phyloP scores from a whole-genome alignment of 2,888 invertebrate genomes.

The Lithosia quadra region DNA sequence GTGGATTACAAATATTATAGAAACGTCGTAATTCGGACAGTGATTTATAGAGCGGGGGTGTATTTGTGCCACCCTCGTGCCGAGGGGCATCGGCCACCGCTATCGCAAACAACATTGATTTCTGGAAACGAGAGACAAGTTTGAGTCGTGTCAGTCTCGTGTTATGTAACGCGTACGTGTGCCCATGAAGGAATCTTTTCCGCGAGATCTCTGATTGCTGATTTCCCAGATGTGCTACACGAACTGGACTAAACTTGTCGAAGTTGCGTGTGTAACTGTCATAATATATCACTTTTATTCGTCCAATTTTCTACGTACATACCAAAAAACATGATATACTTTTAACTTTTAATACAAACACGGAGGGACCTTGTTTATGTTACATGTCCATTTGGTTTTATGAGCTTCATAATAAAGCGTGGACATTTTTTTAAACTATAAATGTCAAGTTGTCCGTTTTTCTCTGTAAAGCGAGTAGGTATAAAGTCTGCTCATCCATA shows the following conservation, averaged over 20 bases:
- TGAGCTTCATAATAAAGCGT: slow-evolving; percentile 49
- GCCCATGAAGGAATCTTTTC: slow-evolving; percentile 31
- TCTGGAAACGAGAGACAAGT: slow-evolving; percentile 77
- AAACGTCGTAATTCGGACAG: slow-evolving; percentile 85
- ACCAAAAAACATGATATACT: slow-evolving; percentile 34
- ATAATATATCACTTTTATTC: slow-evolving; percentile 34
- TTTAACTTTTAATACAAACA: slow-evolving; percentile 35
- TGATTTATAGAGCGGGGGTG: slow-evolving; percentile 86
- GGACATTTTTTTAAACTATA: slow-evolving; percentile 43
- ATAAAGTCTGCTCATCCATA: slow-evolving; percentile 61
- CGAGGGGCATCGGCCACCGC: slow-evolving; percentile 70
- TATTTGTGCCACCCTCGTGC: slow-evolving; percentile 78
- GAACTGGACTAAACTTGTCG: slow-evolving; percentile 30
- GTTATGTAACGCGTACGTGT: slow-evolving; percentile 37
- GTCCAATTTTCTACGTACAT: slow-evolving; percentile 42
- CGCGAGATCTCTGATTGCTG: slow-evolving; percentile 36
- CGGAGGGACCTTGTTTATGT: slow-evolving; percentile 35
- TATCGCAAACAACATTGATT: slow-evolving; percentile 83
- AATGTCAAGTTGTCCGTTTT: slow-evolving; percentile 55
- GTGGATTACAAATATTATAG: slow-evolving; percentile 81
- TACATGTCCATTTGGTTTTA: slow-evolving; percentile 51
- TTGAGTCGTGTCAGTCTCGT: slow-evolving; percentile 62
- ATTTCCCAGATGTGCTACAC: slow-evolving; percentile 39
- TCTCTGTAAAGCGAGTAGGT: slow-evolving; percentile 49
- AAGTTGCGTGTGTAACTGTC: slow-evolving; percentile 22